A percentile compares a stretch with the other conserved stretches of the same genome.
These are phyloP conservation scores for Colinus virginianus DNA, from an alignment of 2,113 vertebrate genomes.

Conservation along the genomic window DNA sequence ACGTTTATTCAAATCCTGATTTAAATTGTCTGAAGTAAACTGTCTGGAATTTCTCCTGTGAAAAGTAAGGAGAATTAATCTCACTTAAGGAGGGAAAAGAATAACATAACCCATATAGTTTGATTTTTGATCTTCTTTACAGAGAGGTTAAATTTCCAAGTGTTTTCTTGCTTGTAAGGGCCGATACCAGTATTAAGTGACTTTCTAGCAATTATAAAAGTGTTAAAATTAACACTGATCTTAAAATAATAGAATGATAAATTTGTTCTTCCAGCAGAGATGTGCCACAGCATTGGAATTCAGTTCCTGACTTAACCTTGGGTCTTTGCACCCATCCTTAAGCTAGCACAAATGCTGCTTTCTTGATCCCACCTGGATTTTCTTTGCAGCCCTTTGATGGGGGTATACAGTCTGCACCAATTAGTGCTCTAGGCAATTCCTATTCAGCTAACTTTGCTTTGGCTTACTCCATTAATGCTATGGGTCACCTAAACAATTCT, in stretches of 20 bases:
- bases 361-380: not conserved
- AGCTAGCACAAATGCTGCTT: not conserved
- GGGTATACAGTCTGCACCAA: not conserved
- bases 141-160: not conserved
- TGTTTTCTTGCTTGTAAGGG: not conserved
- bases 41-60: not conserved
- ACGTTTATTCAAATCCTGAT: not conserved
- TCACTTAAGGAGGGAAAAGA: not conserved
- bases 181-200: not conserved
- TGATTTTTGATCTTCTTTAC: not conserved
- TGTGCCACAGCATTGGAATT: not conserved
- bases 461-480: not conserved
- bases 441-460: not conserved
- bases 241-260: not conserved
- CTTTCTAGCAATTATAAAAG: not conserved
- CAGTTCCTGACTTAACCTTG: not conserved
- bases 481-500: not conserved
- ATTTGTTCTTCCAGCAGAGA: not conserved
- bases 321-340: not conserved
- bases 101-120: not conserved
- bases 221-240: not conserved
- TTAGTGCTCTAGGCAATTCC: not conserved
- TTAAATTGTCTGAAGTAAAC: not conserved
- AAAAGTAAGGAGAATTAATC: not conserved
- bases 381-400: not conserved